Conservation (phyloP, 2,797 vertebrate genomes). For the Halcyon badia region DNA sequence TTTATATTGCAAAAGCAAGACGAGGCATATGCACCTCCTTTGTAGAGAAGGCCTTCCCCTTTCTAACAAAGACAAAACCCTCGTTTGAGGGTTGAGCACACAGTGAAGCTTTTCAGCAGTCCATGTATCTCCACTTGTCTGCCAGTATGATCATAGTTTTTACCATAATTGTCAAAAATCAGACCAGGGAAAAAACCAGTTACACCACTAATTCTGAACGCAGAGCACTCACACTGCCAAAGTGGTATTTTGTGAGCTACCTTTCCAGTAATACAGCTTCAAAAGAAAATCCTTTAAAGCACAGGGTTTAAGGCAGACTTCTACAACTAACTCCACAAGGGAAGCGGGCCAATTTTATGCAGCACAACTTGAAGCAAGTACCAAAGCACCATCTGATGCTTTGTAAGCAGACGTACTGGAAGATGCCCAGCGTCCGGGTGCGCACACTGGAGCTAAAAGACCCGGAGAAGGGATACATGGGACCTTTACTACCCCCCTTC, state of each 20-base stretch:
- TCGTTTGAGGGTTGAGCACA: too few relatives aligned
- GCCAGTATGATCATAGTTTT: rapidly evolving
- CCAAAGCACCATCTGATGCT: neutral
- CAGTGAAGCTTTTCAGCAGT: neutral
- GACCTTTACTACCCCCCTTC: rapidly evolving
- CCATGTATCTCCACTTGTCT: rapidly evolving
- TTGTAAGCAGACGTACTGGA: rapidly evolving
- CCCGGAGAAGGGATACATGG: rapidly evolving
- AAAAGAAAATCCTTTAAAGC: neutral
- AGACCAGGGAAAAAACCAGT: neutral
- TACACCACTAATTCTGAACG: rapidly evolving
- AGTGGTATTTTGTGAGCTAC: rapidly evolving
- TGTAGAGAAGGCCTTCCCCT: neutral
- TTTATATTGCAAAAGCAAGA: neutral
- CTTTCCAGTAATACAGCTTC: rapidly evolving
- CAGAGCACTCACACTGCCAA: rapidly evolving
- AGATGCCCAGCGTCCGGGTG: rapidly evolving
- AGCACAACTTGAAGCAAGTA: neutral
- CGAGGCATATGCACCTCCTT: neutral
- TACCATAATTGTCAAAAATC: neutral
- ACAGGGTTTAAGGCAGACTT: neutral
- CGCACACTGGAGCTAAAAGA: neutral
- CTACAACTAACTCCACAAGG: rapidly evolving
- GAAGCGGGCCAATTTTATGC: rapidly evolving
- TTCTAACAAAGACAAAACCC: neutral